Percentiles rank a stretch among this genome's conserved stretches.
Evolutionary conservation across 2,888 invertebrate genomes (phyloP).

Genomic region (Lissonota sp.): DNA sequence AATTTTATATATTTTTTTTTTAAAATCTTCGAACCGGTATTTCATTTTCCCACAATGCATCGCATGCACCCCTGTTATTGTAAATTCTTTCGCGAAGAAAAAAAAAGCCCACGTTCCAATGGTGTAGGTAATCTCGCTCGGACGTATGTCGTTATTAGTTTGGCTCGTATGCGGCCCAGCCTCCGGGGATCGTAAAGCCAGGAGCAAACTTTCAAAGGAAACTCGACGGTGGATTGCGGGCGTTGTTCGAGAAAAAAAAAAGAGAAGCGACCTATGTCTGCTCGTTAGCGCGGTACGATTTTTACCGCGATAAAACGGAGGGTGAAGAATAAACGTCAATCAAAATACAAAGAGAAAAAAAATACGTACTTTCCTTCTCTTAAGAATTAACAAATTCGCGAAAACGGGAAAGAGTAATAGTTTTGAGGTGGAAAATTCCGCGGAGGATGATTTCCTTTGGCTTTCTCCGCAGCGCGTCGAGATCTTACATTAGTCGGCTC

Average conservation of each 20-base stretch:
- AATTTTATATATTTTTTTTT: too few species aligned
- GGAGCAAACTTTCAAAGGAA: slow-evolving; percentile 2
- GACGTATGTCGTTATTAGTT: slow-evolving; percentile 5
- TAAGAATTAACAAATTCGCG: not conserved
- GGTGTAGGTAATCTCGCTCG: not conserved
- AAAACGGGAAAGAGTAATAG: not conserved
- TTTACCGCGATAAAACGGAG: not conserved
- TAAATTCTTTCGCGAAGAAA: too few species aligned
- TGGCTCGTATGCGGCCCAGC: not conserved
- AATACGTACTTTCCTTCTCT: not conserved
- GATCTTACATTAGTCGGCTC: slow-evolving; percentile 54
- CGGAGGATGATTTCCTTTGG: slow-evolving; percentile 31
- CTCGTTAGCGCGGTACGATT: slow-evolving; percentile 4
- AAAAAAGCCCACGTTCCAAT: too few species aligned
- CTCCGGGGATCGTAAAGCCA: not conserved
- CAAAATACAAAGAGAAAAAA: not conserved
- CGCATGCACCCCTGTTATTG: too few species aligned
- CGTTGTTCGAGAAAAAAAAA: too few species aligned
- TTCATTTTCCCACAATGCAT: too few species aligned
- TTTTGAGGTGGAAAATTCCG: not conserved
- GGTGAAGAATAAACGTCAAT: not conserved
- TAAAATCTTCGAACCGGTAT: too few species aligned
- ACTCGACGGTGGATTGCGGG: not conserved
- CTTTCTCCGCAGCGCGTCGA: slow-evolving; percentile 16
- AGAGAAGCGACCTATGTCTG: not conserved